phyloP scores from a whole-genome alignment of 1,140 invertebrate species.

The Musca domestica region DNA sequence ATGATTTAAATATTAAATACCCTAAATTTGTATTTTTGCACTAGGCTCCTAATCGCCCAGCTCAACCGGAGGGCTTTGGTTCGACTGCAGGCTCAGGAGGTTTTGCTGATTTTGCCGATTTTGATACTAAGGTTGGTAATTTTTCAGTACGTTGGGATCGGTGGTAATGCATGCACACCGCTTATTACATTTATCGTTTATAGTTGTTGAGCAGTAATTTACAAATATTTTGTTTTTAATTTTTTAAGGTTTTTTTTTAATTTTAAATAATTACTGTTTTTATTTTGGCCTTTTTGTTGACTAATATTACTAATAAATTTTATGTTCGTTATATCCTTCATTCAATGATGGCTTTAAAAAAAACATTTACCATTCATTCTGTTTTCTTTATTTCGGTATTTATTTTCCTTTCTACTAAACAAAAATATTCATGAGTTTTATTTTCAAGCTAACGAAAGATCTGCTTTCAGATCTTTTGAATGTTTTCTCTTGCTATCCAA shows the following conservation, averaged over 20 bases:
- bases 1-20: too few relatives aligned
- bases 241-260: conserved; percentile 17
- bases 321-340: neutral
- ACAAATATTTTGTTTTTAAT: neutral
- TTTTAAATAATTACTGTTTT: neutral
- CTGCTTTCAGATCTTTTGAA: too few relatives aligned
- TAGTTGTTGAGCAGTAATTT: conserved; percentile 1
- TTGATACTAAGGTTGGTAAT: conserved; percentile 75
- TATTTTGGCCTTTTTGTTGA: neutral
- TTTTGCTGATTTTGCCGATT: conserved; percentile 79
- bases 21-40: too few relatives aligned
- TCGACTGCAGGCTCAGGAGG: conserved; percentile 35
- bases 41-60: conserved; percentile 51
- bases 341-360: neutral
- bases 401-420: neutral
- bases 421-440: neutral
- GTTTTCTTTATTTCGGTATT: conserved; percentile 3
- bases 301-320: neutral
- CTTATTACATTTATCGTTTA: conserved; percentile 24
- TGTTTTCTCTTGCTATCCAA: neutral
- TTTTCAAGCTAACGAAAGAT: too few relatives aligned
- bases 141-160: conserved; percentile 50
- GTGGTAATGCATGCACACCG: conserved; percentile 50
- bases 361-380: neutral
- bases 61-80: conserved; percentile 55